Evolutionary conservation across 1,140 invertebrate species (phyloP).

Genomic region (Drosophila obscura): DNA sequence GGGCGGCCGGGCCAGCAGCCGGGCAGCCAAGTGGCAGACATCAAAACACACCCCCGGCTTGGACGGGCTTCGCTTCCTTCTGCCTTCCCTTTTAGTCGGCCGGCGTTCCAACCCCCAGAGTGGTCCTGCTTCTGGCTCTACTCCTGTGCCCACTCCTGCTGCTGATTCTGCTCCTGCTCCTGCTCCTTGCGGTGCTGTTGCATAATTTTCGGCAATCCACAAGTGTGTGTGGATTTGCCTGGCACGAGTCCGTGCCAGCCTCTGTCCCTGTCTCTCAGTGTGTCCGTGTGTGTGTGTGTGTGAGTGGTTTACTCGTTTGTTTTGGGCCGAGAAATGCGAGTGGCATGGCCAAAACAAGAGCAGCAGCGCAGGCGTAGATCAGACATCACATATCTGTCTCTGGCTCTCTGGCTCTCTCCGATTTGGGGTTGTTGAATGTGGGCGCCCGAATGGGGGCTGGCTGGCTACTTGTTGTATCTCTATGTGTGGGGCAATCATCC

Average conservation of each 20-base stretch:
- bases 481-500: conserved; percentile 44
- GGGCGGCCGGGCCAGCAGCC: no score
- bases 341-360: conserved; percentile 9
- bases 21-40: conserved; percentile 77
- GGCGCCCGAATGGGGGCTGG: conserved; percentile 25
- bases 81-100: conserved; percentile 3
- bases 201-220: conserved; percentile 83
- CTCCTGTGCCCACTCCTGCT: neutral
- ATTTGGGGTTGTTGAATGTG: conserved; percentile 55
- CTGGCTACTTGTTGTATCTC: conserved; percentile 77
- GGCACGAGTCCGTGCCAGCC: conserved; percentile 42
- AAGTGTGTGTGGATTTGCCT: conserved; percentile 75
- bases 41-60: conserved; percentile 74
- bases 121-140: conserved; percentile 19
- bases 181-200: conserved; percentile 62
- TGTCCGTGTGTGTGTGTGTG: conserved; percentile 41
- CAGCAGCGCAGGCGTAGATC: conserved; percentile 49
- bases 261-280: conserved; percentile 9
- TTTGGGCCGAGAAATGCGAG: conserved; percentile 1
- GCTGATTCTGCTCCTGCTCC: conserved; percentile 11
- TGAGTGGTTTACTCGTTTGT: conserved; percentile 52
- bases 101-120: conserved; percentile 15
- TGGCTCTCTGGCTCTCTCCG: neutral
- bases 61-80: conserved; percentile 1
- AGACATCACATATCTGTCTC: neutral